Base-by-base conservation (phyloP, 2,113 vertebrate species). In the Melanotaenia duboulayi region DNA sequence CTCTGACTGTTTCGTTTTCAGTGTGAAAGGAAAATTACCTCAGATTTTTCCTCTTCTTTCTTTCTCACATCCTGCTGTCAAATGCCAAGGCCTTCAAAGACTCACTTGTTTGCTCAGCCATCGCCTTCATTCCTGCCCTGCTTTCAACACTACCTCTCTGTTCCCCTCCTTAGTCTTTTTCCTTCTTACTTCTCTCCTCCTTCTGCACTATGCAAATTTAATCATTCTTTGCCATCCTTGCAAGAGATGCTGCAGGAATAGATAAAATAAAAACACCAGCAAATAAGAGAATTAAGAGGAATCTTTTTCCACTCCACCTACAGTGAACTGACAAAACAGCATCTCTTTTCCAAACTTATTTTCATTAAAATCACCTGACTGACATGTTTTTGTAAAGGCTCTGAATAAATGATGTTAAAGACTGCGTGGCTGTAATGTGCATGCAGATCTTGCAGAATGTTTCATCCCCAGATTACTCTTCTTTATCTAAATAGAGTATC, bases 11-110 rank as follows among this genome's bases (percentile, higher is more conserved):
- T 74, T 24, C 11, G 23, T 72, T 55, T 65, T 11, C 20, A 54
- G 65, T 69, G 56, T 78, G 61, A 82, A 80, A 78, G 73, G 25
- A 51, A 74, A 57, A 64, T 67, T 28, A 19, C 17, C 49, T 65
- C 54, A 0, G 40, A 70, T 50, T 78, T 61, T 28, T 32, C 44
- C 60, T 62, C 49, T 22, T 5, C 37, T 61, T 22, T 51, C 25
- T 28, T 11, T 48, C 70, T 56, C 32, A 65, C 77, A 74, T 82
- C 83, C 80, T 82, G 71, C 65, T 51, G 51, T 78, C 67, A 76
- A 60, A 82, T 23, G 76, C 81, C 85, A 78, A 82, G 62, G 66
- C 56, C 66, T 67, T 71, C 54, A 73, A 80, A 84, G 69, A 85
- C 42, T 69, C 40, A 25, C 71, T 76, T 74, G 80, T 85, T 70